Evolutionary conservation across 2,113 vertebrate species (phyloP).

Genomic region (Vidua macroura): DNA sequence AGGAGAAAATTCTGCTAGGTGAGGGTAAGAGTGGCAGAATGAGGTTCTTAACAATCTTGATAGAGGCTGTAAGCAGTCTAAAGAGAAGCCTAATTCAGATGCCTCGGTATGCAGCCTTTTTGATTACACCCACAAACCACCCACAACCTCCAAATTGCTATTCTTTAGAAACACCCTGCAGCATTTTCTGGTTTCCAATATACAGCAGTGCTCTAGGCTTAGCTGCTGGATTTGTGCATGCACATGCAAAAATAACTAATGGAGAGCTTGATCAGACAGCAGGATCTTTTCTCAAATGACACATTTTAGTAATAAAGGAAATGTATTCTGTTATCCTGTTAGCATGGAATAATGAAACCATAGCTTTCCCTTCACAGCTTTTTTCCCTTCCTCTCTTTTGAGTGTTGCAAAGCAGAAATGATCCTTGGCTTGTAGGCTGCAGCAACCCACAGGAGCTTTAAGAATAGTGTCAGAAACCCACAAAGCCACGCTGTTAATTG

Average conservation of each 20-base stretch:
- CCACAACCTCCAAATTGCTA: constrained; percentile 52
- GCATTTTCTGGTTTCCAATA: constrained; percentile 51
- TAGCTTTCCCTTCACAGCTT: constrained; percentile 31
- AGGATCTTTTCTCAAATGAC: constrained; percentile 63
- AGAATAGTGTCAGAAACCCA: constrained; percentile 66
- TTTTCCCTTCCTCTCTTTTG: constrained; percentile 18
- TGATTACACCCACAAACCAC: constrained; percentile 69
- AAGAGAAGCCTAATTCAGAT: constrained; percentile 61
- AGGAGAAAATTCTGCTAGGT: background rate
- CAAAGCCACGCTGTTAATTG: constrained; percentile 56
- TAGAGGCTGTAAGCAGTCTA: constrained; percentile 48
- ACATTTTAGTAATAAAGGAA: constrained; percentile 66
- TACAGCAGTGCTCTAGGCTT: constrained; percentile 40
- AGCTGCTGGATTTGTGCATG: constrained; percentile 49
- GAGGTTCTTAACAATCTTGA: constrained; percentile 16
- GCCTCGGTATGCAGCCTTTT: constrained; percentile 26
- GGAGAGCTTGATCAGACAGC: constrained; percentile 52
- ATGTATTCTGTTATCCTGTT: constrained; percentile 64
- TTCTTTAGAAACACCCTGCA: constrained; percentile 64
- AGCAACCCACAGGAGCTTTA: constrained; percentile 55
- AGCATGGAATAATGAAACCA: constrained; percentile 63
- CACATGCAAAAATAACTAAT: constrained; percentile 55
- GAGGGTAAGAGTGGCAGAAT: constrained; percentile 35
- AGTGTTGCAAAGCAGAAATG: constrained; percentile 54
- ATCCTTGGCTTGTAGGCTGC: constrained; percentile 59